Evolutionary conservation across 53 echinoderm and acorn worm genomes (phyloP), one percentile per base, ranked within the genome.

Genomic region (Apostichopus leukothele): DNA sequence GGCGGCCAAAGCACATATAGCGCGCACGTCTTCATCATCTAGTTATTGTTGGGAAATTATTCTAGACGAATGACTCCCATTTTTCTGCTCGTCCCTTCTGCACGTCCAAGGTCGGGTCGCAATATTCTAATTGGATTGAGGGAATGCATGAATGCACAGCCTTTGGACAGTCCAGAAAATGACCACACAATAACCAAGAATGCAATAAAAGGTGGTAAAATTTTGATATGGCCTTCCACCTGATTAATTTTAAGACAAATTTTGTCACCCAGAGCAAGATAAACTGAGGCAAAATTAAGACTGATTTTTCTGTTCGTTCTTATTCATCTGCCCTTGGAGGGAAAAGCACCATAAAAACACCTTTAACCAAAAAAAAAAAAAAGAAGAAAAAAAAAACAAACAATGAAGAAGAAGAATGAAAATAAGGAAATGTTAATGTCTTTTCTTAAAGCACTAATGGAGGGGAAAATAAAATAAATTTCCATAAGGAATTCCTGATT

Each of bases 201-300:
- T 16, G 16, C 13, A 63, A 63, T 63, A 51, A 77, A 79, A 79
- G 53, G 79, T 79, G 79, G 16, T 53, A 39, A 77, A 77, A 77
- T 39, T 77, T 51, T n/a, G 79, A 79, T 79, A 53, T 52, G 53
- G 51, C 51, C 79, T 79, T 79, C 52, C 79, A 51, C 79, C 19
- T 79, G 79, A 79, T 79, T 79, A 79, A 79, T 79, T 79, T 79
- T 79, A 51, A 79, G 79, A 79, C 53, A 79, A 79, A 79, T 53
- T 79, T 78, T 79, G 51, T 79, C 79, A 79, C 79, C 79, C 53
- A 53, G 79, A 79, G 79, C 79, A 53, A 79, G 52, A 50, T 79
- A 19, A 79, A 79, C 51, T 79, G 79, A 53, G 79, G 79, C 79
- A 79, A 53, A 53, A 79, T 79, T n/a, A 53, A 63, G 63, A 63